Percentiles rank a stretch among this genome's conserved stretches.
Evolutionary conservation across 2,113 vertebrate species (phyloP).

Genomic region (Cebidichthys violaceus): DNA sequence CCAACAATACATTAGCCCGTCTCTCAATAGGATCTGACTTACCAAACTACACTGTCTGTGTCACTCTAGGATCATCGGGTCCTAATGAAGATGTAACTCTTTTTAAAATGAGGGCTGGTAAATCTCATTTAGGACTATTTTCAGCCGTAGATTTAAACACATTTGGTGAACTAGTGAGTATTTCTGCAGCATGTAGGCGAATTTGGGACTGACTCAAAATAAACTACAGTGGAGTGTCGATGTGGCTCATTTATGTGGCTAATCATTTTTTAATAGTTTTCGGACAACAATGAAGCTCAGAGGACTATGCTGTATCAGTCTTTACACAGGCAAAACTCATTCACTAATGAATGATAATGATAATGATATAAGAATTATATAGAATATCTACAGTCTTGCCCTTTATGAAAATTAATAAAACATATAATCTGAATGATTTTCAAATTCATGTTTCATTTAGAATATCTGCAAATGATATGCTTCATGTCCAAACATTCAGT

Average conservation of each 20-base stretch:
- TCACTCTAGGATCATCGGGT: neutral
- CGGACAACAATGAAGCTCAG: neutral
- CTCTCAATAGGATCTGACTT: neutral
- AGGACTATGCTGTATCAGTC: neutral
- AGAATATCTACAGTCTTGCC: neutral
- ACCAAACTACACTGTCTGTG: neutral
- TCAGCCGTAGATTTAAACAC: neutral
- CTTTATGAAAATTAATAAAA: neutral
- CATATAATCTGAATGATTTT: neutral
- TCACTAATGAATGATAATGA: neutral
- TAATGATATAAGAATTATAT: neutral
- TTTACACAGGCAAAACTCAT: neutral
- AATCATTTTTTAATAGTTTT: neutral
- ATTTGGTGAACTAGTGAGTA: neutral
- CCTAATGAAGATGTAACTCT: neutral
- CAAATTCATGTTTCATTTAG: neutral
- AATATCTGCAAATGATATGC: neutral
- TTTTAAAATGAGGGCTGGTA: neutral
- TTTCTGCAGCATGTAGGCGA: no score
- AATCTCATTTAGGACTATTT: neutral
- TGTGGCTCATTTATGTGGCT: neutral
- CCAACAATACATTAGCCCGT: neutral
- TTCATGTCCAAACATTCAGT: neutral
- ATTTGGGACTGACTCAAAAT: neutral
- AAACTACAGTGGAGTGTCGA: neutral